These are phyloP conservation scores for Onychomys arenicola DNA, from an alignment of 2,797 vertebrate species.

Conservation along the genomic window DNA sequence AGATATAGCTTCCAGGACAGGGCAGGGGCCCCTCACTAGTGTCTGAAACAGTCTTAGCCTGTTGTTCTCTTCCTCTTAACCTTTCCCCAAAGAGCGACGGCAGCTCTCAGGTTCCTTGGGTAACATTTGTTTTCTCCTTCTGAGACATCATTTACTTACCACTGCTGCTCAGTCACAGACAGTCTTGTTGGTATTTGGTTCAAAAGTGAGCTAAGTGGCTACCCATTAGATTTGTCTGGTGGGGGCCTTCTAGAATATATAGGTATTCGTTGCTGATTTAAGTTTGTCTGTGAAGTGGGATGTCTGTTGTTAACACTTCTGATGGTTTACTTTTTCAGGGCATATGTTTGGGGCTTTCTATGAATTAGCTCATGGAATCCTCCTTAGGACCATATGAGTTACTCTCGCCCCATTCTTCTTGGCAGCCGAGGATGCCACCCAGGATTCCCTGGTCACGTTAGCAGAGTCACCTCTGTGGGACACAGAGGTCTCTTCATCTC, in stretches of 20 bases:
- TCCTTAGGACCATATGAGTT: background rate
- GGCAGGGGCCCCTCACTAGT: background rate
- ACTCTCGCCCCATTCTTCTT: background rate
- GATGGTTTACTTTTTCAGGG: background rate
- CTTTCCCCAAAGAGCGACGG: background rate
- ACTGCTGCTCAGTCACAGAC: background rate
- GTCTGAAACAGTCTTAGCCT: background rate
- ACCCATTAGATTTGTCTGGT: slow-evolving; percentile 7
- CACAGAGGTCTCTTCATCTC: background rate
- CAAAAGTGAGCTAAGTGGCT: background rate
- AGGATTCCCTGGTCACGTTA: background rate
- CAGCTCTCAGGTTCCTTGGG: background rate
- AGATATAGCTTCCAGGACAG: background rate
- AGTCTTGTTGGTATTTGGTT: slow-evolving; percentile 23
- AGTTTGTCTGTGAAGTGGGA: background rate
- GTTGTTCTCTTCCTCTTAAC: background rate
- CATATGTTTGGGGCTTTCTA: slow-evolving; percentile 13
- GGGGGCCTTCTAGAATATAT: background rate
- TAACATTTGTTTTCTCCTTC: slow-evolving; percentile 2
- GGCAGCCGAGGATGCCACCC: background rate
- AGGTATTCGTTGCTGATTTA: background rate
- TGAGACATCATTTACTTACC: background rate
- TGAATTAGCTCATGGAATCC: slow-evolving; percentile 1
- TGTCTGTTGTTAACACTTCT: slow-evolving; percentile 7
- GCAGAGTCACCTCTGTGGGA: background rate